These are phyloP conservation scores for Axis porcinus DNA, from an alignment of 2,113 vertebrate genomes.

Conservation along the genomic window DNA sequence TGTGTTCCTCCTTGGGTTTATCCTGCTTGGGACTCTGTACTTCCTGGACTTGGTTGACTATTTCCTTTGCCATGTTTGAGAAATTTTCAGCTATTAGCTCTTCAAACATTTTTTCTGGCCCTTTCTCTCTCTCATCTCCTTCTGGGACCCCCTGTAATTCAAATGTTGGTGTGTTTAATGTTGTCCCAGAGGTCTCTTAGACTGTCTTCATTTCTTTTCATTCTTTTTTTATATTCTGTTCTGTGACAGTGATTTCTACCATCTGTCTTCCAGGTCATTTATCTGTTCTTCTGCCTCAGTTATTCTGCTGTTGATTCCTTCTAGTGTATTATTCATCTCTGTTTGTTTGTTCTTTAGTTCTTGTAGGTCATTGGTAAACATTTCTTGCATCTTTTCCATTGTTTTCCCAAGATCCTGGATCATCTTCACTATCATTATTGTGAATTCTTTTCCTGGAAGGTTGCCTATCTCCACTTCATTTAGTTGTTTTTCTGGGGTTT, in stretches of 20 bases:
- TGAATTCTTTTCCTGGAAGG: not conserved
- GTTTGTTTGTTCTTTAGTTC: not conserved
- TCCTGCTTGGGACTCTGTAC: not conserved
- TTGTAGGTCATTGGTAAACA: not conserved
- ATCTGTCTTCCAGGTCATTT: not conserved
- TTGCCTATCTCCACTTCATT: not conserved
- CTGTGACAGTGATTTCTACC: not conserved
- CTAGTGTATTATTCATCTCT: not conserved
- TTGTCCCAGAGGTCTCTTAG: not conserved
- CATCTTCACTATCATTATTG: not conserved
- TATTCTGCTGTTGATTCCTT: not conserved
- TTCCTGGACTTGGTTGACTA: not conserved
- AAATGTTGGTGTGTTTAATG: not conserved
- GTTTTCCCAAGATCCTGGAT: not conserved
- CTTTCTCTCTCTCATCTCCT: not conserved
- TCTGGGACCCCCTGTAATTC: not conserved
- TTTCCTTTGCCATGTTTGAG: not conserved
- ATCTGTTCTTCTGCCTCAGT: not conserved
- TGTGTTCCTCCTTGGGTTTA: not conserved
- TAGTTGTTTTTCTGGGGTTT: not conserved
- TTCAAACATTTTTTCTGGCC: not conserved
- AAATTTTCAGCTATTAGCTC: not conserved
- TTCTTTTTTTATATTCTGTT: not conserved
- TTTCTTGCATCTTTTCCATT: not conserved
- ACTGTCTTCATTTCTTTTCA: not conserved